Base-by-base conservation (phyloP, 2,797 vertebrate species). In the Megalops cyprinoides region DNA sequence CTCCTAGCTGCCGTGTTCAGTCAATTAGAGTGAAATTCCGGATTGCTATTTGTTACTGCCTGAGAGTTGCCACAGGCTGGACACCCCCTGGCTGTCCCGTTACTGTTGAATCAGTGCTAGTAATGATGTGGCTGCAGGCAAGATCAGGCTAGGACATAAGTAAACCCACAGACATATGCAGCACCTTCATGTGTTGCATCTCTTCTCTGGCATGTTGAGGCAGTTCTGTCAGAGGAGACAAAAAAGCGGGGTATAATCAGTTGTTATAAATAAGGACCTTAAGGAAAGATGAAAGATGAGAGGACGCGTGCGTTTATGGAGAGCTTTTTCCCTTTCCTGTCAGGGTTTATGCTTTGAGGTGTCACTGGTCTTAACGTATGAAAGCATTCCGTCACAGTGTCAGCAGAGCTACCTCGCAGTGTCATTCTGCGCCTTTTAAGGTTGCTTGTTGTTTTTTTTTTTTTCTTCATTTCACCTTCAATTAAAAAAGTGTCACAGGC, bases 401-500 rank as follows among this genome's bases (percentile, higher is more conserved):
- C n/a, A 23, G 78, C 58, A 79, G 89, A 84, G 74, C 79, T 80
- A 60, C 87, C 81, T 79, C 79, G 87, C 86, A 86, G 23, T 28
- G 85, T 82, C 83, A 87, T 87, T 86, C 81, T 86, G 85, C 84
- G 80, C 84, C 73, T 81, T 81, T 85, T n/a, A n/a, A n/a, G n/a
- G n/a, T n/a, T n/a, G n/a, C n/a, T n/a, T n/a, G n/a, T n/a, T n/a
- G 39, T 20, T 77, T 82, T 87, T 86, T 86, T 91, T 91, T 85
- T 83, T 89, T 87, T 90, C 84, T 86, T 86, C 56, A 67, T 60
- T 84, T 89, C 90, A 87, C 87, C 79, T 87, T 88, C 88, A 87
- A 85, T 89, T 86, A 46, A 88, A 91, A 90, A 90, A 88, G 87
- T 91, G 90, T 91, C 89, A 91, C 85, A 87, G 87, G 85, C 87